phyloP scores from a whole-genome alignment of 2,113 vertebrate species.

The Clarias macrocephalus region DNA sequence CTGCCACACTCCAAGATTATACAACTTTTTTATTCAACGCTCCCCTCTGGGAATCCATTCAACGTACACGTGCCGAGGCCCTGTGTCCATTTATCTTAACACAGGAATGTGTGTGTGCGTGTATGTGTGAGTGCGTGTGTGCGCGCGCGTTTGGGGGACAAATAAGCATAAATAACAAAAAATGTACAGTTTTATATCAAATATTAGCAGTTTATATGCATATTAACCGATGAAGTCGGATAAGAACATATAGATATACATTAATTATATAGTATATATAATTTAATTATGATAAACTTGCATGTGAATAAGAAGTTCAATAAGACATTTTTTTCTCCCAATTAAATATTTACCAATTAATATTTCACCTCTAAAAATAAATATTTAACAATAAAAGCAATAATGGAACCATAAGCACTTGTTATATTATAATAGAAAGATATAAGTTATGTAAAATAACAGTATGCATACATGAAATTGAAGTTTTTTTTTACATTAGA shows the following conservation, averaged over 20 bases:
- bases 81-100: conserved; percentile 59
- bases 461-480: not conserved
- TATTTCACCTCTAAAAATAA: not conserved
- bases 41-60: conserved; percentile 57
- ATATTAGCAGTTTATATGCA: not conserved
- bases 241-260: not conserved
- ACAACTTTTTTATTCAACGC: conserved; percentile 53
- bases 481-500: not conserved
- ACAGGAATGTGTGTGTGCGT: conserved; percentile 40
- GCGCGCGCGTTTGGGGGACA: not conserved
- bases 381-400: not conserved
- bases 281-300: not conserved
- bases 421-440: not conserved
- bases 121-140: not conserved
- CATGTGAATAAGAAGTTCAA: not conserved
- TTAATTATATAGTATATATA: too few relatives aligned
- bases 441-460: not conserved
- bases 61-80: conserved; percentile 59
- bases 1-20: conserved; percentile 59
- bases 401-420: not conserved
- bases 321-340: not conserved
- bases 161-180: not conserved
- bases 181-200: not conserved
- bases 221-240: not conserved
- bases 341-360: not conserved